Evolutionary conservation across 2,888 invertebrate species (phyloP).

Genomic region (Ectropis crepuscularia): DNA sequence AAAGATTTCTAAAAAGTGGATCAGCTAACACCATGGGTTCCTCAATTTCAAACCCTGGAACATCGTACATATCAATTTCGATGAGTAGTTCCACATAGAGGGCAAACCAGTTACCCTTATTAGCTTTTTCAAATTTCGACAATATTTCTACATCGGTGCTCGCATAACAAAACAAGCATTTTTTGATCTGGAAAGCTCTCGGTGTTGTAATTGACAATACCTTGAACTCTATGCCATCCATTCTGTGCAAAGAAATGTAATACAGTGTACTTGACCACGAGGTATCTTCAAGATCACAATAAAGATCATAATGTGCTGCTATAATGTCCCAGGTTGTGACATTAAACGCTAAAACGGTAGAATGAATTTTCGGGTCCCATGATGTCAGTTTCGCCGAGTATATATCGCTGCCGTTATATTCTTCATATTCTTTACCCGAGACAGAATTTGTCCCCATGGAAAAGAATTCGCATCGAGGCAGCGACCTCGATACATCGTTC

Average conservation of each 20-base stretch:
- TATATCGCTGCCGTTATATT: conserved; percentile 34
- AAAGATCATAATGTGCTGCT: conserved; percentile 60
- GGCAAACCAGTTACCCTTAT: conserved; percentile 49
- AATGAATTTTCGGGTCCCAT: conserved; percentile 56
- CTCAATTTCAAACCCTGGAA: background rate
- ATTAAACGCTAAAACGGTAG: conserved; percentile 60
- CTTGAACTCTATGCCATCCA: conserved; percentile 55
- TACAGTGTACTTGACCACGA: conserved; percentile 63
- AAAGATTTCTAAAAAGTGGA: conserved; percentile 58
- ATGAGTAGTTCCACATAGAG: conserved; percentile 53
- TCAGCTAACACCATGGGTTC: conserved; percentile 57
- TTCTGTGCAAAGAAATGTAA: conserved; percentile 57
- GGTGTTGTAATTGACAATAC: conserved; percentile 56
- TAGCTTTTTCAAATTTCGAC: conserved; percentile 43
- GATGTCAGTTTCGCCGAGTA: conserved; percentile 50
- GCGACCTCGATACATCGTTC: conserved; percentile 51
- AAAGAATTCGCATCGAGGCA: conserved; percentile 56
- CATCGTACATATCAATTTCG: conserved; percentile 53
- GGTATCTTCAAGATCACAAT: conserved; percentile 61
- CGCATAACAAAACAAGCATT: conserved; percentile 6
- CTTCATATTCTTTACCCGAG: conserved; percentile 28
- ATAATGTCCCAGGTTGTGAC: conserved; percentile 59
- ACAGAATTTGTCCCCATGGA: conserved; percentile 49
- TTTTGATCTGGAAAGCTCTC: conserved; percentile 52
- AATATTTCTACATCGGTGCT: conserved; percentile 25